phyloP scores from a whole-genome alignment of 2,113 vertebrate species.

The Cacatua alba region DNA sequence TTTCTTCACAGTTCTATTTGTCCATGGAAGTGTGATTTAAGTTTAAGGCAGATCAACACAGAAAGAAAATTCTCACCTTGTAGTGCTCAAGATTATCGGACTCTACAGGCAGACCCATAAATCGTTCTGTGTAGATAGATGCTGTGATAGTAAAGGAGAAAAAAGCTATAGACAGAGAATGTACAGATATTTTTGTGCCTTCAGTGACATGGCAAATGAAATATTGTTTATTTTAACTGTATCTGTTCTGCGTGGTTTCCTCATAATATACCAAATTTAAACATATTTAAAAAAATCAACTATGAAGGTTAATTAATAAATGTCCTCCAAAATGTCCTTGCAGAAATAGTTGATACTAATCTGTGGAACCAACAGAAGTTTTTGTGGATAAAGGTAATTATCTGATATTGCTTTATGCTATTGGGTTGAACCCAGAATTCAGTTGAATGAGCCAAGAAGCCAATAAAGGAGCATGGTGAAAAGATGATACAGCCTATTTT shows the following conservation, averaged over 20 bases:
- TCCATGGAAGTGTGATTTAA: neutral
- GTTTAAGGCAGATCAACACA: neutral
- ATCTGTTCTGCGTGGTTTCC: neutral
- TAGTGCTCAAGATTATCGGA: conserved; percentile 88
- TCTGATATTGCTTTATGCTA: neutral
- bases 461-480: neutral
- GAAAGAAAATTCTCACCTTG: conserved; percentile 79
- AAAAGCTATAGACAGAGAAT: neutral
- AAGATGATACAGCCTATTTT: neutral
- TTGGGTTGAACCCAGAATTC: neutral
- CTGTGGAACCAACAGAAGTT: neutral
- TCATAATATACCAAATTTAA: neutral
- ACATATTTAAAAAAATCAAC: neutral
- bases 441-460: neutral
- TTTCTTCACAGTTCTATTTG: neutral
- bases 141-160: conserved; percentile 68
- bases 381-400: neutral
- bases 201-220: neutral
- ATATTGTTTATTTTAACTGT: neutral
- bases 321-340: neutral
- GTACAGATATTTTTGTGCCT: neutral
- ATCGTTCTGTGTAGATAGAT: conserved; percentile 89
- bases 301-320: neutral
- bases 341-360: neutral
- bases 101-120: conserved; percentile 89